Conservation (phyloP, 1,140 invertebrate species). For the Brachionus paranguensis region DNA sequence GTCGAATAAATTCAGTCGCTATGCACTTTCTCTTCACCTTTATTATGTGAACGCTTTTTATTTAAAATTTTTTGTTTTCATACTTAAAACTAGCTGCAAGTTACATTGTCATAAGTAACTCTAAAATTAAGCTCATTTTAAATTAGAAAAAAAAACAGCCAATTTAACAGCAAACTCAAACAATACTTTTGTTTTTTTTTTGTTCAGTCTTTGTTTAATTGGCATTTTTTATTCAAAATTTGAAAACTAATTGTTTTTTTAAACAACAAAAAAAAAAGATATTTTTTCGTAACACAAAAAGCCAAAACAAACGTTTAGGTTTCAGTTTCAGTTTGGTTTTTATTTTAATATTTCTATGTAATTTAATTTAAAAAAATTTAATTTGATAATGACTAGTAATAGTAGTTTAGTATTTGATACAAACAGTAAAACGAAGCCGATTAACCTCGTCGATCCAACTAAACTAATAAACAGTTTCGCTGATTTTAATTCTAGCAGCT, state of each 20-base stretch:
- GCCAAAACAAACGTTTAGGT: neutral
- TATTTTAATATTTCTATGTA: neutral
- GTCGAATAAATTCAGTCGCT: neutral
- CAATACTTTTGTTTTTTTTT: constrained; percentile 18
- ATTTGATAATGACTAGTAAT: constrained; percentile 19
- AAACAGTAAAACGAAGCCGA: constrained; percentile 4
- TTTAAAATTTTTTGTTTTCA: neutral
- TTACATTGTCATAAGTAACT: constrained; percentile 34
- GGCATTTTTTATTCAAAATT: constrained; percentile 21
- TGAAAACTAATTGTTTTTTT: neutral
- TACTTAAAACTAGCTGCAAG: constrained; percentile 15
- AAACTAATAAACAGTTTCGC: neutral
- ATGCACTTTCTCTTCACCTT: constrained; percentile 14
- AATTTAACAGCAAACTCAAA: neutral
- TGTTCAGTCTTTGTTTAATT: neutral
- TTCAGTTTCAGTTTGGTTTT: neutral
- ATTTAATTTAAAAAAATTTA: neutral
- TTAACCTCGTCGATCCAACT: neutral
- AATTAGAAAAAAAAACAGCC: neutral
- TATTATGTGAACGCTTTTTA: neutral
- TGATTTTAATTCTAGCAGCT: neutral
- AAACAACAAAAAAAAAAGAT: constrained; percentile 8
- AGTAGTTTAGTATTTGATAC: constrained; percentile 5
- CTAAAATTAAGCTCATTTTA: neutral
- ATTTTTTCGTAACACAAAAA: neutral